These are phyloP conservation scores for Drosophila carrolli DNA, from an alignment of 1,140 invertebrate genomes.

Conservation along the genomic window DNA sequence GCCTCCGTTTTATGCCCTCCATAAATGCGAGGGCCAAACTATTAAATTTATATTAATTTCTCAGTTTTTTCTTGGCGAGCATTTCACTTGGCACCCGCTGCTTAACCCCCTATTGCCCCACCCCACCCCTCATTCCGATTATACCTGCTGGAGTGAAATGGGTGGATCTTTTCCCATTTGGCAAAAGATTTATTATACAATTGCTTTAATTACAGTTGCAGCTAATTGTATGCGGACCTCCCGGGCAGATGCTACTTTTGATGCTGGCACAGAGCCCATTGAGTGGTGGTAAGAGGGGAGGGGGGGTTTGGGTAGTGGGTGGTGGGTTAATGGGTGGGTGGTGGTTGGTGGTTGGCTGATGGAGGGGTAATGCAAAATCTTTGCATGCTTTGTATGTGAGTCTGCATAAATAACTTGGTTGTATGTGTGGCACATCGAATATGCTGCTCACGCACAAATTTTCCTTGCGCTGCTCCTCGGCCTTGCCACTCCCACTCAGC, in stretches of 20 bases:
- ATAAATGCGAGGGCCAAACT: conserved; percentile 75
- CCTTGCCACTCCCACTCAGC: not conserved
- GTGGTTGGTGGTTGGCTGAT: conserved; percentile 21
- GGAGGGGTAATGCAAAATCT: conserved; percentile 57
- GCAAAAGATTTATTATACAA: conserved; percentile 78
- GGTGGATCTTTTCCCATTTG: conserved; percentile 66
- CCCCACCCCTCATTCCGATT: not conserved
- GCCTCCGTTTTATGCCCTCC: conserved; percentile 46
- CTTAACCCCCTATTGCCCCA: not conserved
- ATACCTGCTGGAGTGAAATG: conserved; percentile 4
- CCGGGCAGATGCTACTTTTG: conserved; percentile 67
- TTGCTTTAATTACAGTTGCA: conserved; percentile 82
- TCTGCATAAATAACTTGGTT: conserved; percentile 74
- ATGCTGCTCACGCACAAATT: conserved; percentile 75
- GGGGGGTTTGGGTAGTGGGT: not conserved
- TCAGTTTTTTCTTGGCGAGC: conserved; percentile 61
- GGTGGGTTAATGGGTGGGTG: not conserved
- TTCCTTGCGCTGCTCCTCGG: conserved; percentile 20
- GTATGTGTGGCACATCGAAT: conserved; percentile 54
- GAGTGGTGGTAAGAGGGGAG: not conserved
- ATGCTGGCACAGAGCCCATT: conserved; percentile 48
- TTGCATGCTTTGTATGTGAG: conserved; percentile 77
- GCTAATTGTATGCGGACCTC: conserved; percentile 76
- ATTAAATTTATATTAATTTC: conserved; percentile 83
- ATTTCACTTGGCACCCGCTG: conserved; percentile 62